These are phyloP conservation scores for Abrostola triplasia DNA, from an alignment of 2,888 invertebrate genomes.

Conservation along the genomic window DNA sequence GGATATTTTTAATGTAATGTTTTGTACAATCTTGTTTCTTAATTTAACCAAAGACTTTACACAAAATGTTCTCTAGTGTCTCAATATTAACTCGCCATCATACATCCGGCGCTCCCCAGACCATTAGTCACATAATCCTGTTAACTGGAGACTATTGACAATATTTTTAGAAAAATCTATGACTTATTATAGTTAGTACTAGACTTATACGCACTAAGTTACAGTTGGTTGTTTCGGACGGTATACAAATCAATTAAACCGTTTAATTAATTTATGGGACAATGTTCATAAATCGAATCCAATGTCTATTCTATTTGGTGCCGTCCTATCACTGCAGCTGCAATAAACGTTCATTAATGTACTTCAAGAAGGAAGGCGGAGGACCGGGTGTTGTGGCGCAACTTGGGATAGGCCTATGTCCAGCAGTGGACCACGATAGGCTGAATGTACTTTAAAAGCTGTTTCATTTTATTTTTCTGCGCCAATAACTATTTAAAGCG, in stretches of 20 bases:
- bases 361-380: too few species aligned
- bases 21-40: too few species aligned
- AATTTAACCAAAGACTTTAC: not conserved
- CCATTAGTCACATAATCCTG: not conserved
- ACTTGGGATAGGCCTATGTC: too few species aligned
- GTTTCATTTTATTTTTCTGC: not conserved
- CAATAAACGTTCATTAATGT: too few species aligned
- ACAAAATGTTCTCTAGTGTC: not conserved
- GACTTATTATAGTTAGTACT: not conserved
- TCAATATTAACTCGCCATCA: not conserved
- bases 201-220: slow-evolving; percentile 25
- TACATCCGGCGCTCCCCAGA: not conserved
- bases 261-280: slow-evolving; percentile 29
- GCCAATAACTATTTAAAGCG: not conserved
- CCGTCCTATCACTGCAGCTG: not conserved
- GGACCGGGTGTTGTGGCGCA: too few species aligned
- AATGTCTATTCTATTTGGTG: not conserved
- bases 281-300: slow-evolving; percentile 13
- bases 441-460: too few species aligned
- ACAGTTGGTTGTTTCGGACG: slow-evolving; percentile 27
- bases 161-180: not conserved
- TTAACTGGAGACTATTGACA: not conserved
- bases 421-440: too few species aligned
- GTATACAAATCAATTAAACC: slow-evolving; percentile 41
- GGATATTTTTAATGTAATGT: too few species aligned